Conservation (phyloP, 1,140 invertebrate genomes). For the Hycleus cichorii region DNA sequence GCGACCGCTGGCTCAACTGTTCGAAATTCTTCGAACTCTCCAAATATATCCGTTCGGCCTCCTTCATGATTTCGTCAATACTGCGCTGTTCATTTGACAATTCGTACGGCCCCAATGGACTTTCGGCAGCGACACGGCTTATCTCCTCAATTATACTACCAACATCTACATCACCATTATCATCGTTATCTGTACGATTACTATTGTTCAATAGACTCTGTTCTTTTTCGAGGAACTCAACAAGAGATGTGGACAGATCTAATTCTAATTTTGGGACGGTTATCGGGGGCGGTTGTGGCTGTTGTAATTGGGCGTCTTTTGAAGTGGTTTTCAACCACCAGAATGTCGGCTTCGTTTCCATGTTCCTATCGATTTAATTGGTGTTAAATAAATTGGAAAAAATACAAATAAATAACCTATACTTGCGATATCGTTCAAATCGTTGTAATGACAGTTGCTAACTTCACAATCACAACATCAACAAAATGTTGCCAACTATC, state of each 20-base stretch:
- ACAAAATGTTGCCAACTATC: too few relatives aligned
- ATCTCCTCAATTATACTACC: constrained; percentile 41
- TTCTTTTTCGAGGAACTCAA: constrained; percentile 36
- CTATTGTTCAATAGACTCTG: constrained; percentile 16
- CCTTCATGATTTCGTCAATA: constrained; percentile 39
- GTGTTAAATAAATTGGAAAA: too few relatives aligned
- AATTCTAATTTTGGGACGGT: constrained; percentile 23
- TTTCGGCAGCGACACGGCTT: constrained; percentile 37
- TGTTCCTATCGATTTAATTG: constrained; percentile 28
- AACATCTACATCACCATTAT: constrained; percentile 35
- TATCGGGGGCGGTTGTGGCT: constrained; percentile 1
- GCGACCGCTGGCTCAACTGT: constrained; percentile 36
- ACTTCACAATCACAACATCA: too few relatives aligned
- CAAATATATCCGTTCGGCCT: constrained; percentile 38
- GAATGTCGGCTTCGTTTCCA: constrained; percentile 32
- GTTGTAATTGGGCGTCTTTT: constrained; percentile 14
- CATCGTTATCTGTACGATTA: not conserved
- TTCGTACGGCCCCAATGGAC: constrained; percentile 36
- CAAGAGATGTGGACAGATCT: constrained; percentile 30
- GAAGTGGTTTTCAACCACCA: constrained; percentile 35
- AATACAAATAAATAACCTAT: too few relatives aligned
- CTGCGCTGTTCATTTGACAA: constrained; percentile 28
- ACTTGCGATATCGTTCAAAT: too few relatives aligned
- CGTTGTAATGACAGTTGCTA: too few relatives aligned
- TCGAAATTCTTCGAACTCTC: constrained; percentile 42